A percentile compares a stretch with the other conserved stretches of the same genome.
Evolutionary conservation across 2,113 vertebrate genomes (phyloP).

Genomic region (Octodon degus): DNA sequence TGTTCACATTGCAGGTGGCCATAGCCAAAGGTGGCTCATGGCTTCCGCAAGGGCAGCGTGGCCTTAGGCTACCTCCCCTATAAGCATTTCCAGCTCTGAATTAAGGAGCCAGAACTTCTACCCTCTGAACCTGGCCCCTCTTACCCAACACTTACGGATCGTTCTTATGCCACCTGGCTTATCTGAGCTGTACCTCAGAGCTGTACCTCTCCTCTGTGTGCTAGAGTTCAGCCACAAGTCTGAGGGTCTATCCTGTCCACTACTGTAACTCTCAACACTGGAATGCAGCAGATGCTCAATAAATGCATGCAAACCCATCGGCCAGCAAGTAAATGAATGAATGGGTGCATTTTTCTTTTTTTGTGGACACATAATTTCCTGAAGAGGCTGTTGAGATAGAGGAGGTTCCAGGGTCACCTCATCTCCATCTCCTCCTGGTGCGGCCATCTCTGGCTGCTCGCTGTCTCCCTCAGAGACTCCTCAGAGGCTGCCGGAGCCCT

Average conservation of each 20-base stretch:
- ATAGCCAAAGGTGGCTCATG: accelerated
- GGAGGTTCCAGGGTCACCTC: background rate
- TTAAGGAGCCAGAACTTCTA: background rate
- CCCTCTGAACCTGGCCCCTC: background rate
- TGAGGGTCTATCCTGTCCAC: background rate
- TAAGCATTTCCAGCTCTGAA: background rate
- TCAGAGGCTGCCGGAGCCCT: background rate
- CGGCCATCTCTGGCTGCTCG: no score
- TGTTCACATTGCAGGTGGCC: accelerated
- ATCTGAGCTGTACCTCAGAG: background rate
- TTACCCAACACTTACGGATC: accelerated
- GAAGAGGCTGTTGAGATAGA: background rate
- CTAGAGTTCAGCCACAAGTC: background rate
- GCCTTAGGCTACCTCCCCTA: accelerated
- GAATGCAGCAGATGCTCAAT: background rate
- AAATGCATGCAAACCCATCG: background rate
- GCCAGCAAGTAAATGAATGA: background rate
- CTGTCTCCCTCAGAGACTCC: background rate
- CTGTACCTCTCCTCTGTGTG: background rate
- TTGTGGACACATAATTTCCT: background rate
- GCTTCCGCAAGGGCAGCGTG: accelerated
- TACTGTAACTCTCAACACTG: background rate
- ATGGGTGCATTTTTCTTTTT: background rate
- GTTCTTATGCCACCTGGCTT: background rate
- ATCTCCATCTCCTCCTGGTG: accelerated